Evolutionary conservation across 2,113 vertebrate genomes (phyloP), one percentile per base, ranked within the genome.

Genomic region (Oryzias javanicus): DNA sequence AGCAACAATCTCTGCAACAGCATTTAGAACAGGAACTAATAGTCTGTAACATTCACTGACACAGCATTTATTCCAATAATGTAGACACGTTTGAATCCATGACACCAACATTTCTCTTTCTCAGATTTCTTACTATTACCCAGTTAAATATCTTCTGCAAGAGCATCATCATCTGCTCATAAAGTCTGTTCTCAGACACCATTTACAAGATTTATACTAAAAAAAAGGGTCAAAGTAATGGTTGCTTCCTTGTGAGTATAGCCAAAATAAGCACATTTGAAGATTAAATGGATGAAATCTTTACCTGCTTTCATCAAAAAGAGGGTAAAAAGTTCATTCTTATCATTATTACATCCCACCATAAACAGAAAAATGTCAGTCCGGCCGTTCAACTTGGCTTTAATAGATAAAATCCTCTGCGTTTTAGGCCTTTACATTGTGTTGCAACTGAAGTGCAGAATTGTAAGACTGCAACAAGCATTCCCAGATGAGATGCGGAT

Each of bases 1-100:
- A 84, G 83, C 80, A 79, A 64, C 81, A 83, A 86, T 79, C 67
- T 63, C 65, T 60, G 67, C 57, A 76, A 72, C 51, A 77, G 78
- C 76, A 70, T 78, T 81, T 78, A 80, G 67, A 80, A 70, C 60
- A 66, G 72, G 55, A 76, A 78, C 72, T 80, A 81, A 88, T 78
- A 80, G 71, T 68, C 79, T 75, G 69, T 58, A 79, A 82, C 83
- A 80, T 67, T 66, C 24, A 69, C 80, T 85, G 80, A 85, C 63
- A 5, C 64, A 63, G 79, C 79, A 81, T 79, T 67, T 81, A 72
- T 74, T 74, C 67, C 35, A 13, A 72, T 80, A 78, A 78, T 82
- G 70, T 67, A 29, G 64, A 71, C 69, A 68, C 70, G 74, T 85
- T 72, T 72, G 46, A 85, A 74, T 62, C 66, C 64, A 66, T 53